Evolutionary conservation across 2,797 vertebrate genomes (phyloP).

Genomic region (Glyptemys insculpta): DNA sequence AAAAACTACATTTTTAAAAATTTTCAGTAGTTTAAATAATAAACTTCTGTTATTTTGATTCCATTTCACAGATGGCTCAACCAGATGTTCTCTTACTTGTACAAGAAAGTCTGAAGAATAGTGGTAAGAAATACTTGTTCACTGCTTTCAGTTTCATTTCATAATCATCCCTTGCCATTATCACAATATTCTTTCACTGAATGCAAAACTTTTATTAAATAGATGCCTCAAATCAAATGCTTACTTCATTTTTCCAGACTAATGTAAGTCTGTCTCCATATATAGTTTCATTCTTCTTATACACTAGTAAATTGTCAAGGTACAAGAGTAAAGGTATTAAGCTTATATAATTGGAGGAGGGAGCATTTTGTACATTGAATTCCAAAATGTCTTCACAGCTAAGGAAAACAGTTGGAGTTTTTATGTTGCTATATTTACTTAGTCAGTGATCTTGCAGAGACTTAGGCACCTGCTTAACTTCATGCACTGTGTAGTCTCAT

Average conservation of each 20-base stretch:
- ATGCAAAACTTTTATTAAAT: neutral
- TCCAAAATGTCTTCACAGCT: neutral
- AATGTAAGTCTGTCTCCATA: neutral
- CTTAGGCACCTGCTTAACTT: too few relatives aligned
- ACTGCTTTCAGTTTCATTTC: slow-evolving; percentile 38
- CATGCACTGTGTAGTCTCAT: too few relatives aligned
- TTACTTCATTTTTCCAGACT: neutral
- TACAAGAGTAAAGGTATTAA: neutral
- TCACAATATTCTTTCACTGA: neutral
- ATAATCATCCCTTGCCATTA: neutral
- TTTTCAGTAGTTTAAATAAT: neutral
- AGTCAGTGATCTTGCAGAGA: neutral
- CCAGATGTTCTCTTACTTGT: slow-evolving; percentile 94
- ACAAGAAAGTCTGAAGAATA: slow-evolving; percentile 90
- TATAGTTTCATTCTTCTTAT: neutral
- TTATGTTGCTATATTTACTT: neutral
- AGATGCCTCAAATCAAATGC: neutral
- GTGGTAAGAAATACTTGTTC: slow-evolving; percentile 85
- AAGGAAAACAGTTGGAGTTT: neutral
- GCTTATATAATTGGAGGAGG: neutral
- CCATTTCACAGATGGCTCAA: slow-evolving; percentile 92
- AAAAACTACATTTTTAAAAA: too few relatives aligned
- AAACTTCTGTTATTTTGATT: neutral
- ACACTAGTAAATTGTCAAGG: neutral
- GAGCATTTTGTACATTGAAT: neutral